Evolutionary conservation across 2,797 vertebrate genomes (phyloP).

Genomic region (Sebastes baramenuke): DNA sequence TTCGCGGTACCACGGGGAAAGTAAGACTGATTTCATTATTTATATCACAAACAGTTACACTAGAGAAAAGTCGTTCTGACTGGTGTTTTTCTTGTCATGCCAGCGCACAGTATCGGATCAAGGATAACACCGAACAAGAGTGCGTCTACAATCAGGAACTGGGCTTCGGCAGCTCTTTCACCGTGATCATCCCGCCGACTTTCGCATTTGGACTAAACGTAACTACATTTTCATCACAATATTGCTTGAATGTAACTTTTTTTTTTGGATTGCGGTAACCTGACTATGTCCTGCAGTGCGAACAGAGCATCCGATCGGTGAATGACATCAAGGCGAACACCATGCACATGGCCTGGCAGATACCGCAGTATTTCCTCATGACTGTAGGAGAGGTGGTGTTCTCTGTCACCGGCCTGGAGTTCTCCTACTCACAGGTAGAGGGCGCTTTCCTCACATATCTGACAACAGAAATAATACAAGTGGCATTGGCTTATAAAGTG

Average conservation of each 20-base stretch:
- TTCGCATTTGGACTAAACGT: constrained; percentile 58
- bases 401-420: constrained; percentile 94
- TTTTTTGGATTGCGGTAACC: neutral
- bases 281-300: constrained; percentile 63
- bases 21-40: constrained; percentile 78
- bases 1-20: constrained; percentile 54
- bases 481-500: neutral
- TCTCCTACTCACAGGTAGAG: constrained; percentile 95
- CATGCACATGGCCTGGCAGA: constrained; percentile 93
- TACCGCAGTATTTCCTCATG: constrained; percentile 95
- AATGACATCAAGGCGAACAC: constrained; percentile 86
- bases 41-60: rapidly evolving
- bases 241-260: neutral
- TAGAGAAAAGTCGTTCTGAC: neutral
- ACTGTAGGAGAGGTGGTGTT: constrained; percentile 93
- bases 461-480: neutral
- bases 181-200: constrained; percentile 77
- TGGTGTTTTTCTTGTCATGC: neutral
- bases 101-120: constrained; percentile 60
- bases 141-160: constrained; percentile 66
- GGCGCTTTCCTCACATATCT: neutral
- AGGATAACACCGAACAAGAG: rapidly evolving
- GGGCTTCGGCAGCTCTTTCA: constrained; percentile 88
- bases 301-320: neutral
- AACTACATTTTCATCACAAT: neutral